Conservation (phyloP, 2,797 vertebrate species). For the Menidia menidia region DNA sequence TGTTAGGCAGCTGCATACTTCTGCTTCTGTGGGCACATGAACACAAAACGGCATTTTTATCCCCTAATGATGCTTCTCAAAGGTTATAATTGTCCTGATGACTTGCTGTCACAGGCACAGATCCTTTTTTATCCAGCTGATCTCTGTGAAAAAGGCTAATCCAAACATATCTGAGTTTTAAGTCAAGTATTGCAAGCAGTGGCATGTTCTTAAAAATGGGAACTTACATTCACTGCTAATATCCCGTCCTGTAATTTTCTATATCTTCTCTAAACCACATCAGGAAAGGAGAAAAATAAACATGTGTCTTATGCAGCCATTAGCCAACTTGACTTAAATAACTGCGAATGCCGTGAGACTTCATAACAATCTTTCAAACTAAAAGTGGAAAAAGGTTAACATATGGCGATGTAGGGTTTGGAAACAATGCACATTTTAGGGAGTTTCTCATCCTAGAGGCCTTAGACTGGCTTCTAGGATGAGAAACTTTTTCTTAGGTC, state of each 20-base stretch:
- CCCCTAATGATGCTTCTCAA: conserved; percentile 2
- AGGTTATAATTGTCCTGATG: conserved; percentile 11
- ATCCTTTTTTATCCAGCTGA: conserved; percentile 32
- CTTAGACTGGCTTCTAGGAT: conserved; percentile 7
- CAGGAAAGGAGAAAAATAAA: conserved; percentile 60
- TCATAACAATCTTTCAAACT: conserved; percentile 19
- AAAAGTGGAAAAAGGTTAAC: conserved; percentile 29
- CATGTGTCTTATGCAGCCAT: conserved; percentile 54
- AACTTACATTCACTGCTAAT: conserved; percentile 66
- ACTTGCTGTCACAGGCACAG: conserved; percentile 27
- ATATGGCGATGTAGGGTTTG: conserved; percentile 9
- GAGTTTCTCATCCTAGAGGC: conserved; percentile 10
- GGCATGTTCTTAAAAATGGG: conserved; percentile 46
- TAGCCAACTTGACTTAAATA: conserved; percentile 50
- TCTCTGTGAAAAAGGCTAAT: conserved; percentile 48
- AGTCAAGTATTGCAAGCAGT: conserved; percentile 41
- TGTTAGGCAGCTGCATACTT: conserved; percentile 4
- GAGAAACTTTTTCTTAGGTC: conserved; percentile 36
- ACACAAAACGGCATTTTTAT: conserved; percentile 10
- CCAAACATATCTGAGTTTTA: conserved; percentile 48
- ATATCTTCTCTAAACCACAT: conserved; percentile 73
- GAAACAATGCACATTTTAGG: neutral
- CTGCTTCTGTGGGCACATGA: neutral
- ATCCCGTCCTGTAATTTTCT: conserved; percentile 66
- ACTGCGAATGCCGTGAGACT: conserved; percentile 6